Conservation (phyloP, 2,113 vertebrate genomes). For the Zosterops lateralis region DNA sequence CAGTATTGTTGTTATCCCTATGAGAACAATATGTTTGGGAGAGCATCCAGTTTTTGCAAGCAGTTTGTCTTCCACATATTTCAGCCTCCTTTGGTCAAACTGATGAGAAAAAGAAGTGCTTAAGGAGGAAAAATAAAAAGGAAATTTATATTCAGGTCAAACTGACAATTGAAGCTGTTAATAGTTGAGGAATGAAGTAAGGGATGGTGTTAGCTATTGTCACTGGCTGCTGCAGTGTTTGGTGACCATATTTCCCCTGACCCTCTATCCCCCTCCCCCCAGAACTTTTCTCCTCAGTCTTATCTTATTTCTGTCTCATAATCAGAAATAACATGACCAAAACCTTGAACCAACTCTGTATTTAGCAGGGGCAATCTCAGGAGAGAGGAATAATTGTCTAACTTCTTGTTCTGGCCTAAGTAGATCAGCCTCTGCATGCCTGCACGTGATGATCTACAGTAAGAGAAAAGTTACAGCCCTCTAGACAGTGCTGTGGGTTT, state of each 20-base stretch:
- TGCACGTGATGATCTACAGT: not conserved
- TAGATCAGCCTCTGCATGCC: not conserved
- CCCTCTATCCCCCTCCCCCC: not conserved
- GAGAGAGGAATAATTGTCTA: not conserved
- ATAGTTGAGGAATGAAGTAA: not conserved
- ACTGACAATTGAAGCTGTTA: not conserved
- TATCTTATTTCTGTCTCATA: not conserved
- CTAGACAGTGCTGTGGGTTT: not conserved
- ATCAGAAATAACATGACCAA: not conserved
- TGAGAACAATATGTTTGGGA: not conserved
- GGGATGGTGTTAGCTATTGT: not conserved
- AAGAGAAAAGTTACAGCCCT: not conserved
- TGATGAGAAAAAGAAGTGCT: not conserved
- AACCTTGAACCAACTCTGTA: slow-evolving; percentile 18
- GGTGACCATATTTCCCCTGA: not conserved
- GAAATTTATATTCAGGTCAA: not conserved
- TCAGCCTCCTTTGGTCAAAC: not conserved
- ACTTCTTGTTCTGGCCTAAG: not conserved
- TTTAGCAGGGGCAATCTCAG: not conserved
- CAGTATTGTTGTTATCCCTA: not conserved
- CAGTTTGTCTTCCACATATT: not conserved
- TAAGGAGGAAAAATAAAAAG: not conserved
- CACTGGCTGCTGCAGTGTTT: not conserved
- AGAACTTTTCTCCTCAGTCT: not conserved
- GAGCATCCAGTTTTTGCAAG: not conserved